Evolutionary conservation across 2,113 vertebrate species (phyloP).

Genomic region (Chloropsis hardwickii): DNA sequence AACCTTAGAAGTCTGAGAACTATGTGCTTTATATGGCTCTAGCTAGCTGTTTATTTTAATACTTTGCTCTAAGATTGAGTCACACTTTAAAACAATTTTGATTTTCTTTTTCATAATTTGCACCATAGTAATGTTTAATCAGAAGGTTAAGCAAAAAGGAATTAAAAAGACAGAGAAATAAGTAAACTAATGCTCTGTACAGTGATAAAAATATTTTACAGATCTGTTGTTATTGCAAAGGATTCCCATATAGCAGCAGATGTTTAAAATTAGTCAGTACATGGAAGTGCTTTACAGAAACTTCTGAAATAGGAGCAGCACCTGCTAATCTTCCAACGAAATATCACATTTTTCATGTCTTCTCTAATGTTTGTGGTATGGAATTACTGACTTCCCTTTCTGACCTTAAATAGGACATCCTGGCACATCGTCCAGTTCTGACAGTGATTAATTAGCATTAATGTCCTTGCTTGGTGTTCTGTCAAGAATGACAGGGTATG

Average conservation of each 20-base stretch:
- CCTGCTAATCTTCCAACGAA: neutral
- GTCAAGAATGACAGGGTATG: neutral
- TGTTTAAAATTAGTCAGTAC: neutral
- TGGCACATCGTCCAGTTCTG: neutral
- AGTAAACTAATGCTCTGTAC: neutral
- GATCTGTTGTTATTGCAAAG: neutral
- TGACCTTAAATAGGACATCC: conserved; percentile 4
- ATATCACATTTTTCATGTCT: neutral
- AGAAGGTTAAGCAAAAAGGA: neutral
- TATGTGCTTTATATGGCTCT: neutral
- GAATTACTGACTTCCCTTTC: neutral
- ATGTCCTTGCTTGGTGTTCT: neutral
- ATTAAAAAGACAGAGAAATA: neutral
- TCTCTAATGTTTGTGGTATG: neutral
- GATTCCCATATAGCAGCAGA: neutral
- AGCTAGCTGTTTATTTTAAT: neutral
- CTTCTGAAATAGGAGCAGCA: neutral
- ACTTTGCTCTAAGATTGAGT: neutral
- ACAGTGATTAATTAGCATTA: conserved; percentile 43
- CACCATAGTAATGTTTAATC: neutral
- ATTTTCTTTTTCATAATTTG: neutral
- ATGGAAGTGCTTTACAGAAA: neutral
- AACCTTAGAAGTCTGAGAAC: neutral
- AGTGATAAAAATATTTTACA: neutral
- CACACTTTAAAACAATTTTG: neutral